phyloP scores from a whole-genome alignment of 1,140 invertebrate genomes.

The Leguminivora glycinivorella region DNA sequence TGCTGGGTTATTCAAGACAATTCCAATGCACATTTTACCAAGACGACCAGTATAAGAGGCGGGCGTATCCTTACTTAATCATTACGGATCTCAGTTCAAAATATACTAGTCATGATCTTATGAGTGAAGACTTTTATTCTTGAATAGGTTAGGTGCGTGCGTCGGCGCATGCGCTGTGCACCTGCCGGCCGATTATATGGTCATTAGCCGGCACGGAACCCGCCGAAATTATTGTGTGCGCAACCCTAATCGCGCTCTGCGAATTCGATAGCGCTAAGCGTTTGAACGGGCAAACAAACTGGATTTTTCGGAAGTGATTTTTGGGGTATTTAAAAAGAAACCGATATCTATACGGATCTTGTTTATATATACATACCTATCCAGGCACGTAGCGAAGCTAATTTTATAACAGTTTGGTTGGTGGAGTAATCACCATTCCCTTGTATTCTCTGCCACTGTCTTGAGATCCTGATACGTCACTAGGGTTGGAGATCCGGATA shows the following conservation, averaged over 20 bases:
- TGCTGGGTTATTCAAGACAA: neutral
- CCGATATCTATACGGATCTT: neutral
- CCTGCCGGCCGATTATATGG: conserved; percentile 63
- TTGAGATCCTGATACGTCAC: no score
- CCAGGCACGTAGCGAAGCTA: no score
- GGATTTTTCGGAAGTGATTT: neutral
- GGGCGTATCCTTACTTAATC: neutral
- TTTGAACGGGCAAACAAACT: conserved; percentile 21
- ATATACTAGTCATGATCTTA: neutral
- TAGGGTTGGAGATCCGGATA: no score
- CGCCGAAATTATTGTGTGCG: conserved; percentile 52
- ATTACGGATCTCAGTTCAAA: neutral
- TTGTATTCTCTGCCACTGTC: no score
- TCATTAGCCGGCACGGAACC: conserved; percentile 64
- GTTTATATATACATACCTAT: no score
- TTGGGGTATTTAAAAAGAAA: neutral
- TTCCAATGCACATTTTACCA: neutral
- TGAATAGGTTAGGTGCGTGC: conserved; percentile 40
- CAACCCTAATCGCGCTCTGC: conserved; percentile 37
- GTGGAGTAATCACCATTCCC: no score
- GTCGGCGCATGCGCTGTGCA: conserved; percentile 53
- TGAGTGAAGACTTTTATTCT: neutral
- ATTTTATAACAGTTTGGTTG: no score
- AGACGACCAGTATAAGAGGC: neutral
- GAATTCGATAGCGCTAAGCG: conserved; percentile 23